Conservation (phyloP, 2,113 vertebrate species). For the Centrocercus urophasianus region DNA sequence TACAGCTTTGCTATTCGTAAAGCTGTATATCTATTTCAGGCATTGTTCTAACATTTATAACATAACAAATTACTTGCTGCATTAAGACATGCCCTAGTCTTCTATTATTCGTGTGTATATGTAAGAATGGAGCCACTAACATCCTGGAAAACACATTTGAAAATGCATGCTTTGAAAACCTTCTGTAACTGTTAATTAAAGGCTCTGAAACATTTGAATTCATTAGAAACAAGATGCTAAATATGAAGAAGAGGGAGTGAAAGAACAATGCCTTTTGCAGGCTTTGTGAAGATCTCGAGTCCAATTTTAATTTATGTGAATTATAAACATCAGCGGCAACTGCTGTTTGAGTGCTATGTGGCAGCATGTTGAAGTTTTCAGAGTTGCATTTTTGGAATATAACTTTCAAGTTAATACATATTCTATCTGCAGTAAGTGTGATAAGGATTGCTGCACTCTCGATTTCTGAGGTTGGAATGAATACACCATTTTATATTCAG, state of each 20-base stretch:
- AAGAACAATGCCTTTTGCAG: not conserved
- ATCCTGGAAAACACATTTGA: not conserved
- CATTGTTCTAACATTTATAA: not conserved
- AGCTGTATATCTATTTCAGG: not conserved
- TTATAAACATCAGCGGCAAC: not conserved
- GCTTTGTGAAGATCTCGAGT: not conserved
- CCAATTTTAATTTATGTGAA: not conserved
- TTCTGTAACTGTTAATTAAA: not conserved
- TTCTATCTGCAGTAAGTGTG: not conserved
- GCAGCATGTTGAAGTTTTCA: not conserved
- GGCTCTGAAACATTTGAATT: not conserved
- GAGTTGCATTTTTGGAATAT: not conserved
- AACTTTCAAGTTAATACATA: not conserved
- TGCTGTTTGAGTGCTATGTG: not conserved
- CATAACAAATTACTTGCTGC: not conserved
- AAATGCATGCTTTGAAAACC: not conserved
- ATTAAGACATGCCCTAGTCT: not conserved
- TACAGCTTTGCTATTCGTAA: not conserved
- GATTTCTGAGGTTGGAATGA: not conserved
- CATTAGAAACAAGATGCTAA: not conserved
- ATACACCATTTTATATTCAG: not conserved
- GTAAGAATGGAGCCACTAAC: not conserved
- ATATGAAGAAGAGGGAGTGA: not conserved
- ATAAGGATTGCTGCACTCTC: not conserved
- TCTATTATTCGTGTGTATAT: not conserved